Percentiles rank a stretch among this genome's conserved stretches.
These are phyloP conservation scores for Hoplodrina blanda DNA, from an alignment of 2,888 invertebrate species.

Conservation along the genomic window DNA sequence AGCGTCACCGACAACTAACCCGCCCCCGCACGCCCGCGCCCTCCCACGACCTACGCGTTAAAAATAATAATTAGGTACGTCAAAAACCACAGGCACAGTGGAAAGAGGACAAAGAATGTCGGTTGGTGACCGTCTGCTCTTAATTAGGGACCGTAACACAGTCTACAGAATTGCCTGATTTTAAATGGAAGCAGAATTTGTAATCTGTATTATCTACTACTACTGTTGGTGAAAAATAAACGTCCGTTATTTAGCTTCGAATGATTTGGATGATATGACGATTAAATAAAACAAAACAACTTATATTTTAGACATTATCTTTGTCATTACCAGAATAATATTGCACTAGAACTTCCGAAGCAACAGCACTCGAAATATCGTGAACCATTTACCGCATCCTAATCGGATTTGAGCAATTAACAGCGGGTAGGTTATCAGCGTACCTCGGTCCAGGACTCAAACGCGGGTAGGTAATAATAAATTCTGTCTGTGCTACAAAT, in stretches of 20 bases:
- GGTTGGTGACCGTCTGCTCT: constrained; percentile 36
- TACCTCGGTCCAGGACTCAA: constrained; percentile 6
- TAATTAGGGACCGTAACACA: constrained; percentile 45
- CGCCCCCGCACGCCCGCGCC: constrained; percentile 27
- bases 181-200: constrained; percentile 26
- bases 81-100: constrained; percentile 57
- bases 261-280: not conserved
- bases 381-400: constrained; percentile 38
- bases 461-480: constrained; percentile 44
- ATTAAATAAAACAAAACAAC: not conserved
- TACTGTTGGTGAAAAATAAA: constrained; percentile 24
- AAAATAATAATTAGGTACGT: constrained; percentile 68
- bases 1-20: constrained; percentile 56
- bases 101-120: constrained; percentile 60
- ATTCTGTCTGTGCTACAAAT: constrained; percentile 61
- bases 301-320: not conserved
- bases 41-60: constrained; percentile 60
- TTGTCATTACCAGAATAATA: constrained; percentile 12
- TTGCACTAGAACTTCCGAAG: constrained; percentile 6
- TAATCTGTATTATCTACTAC: constrained; percentile 33
- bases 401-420: constrained; percentile 64
- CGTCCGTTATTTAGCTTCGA: constrained; percentile 3
- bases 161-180: constrained; percentile 32
- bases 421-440: constrained; percentile 43
- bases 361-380: constrained; percentile 30